Conservation (phyloP, 2,888 invertebrate species). For the Sphaeridia pumilis region DNA sequence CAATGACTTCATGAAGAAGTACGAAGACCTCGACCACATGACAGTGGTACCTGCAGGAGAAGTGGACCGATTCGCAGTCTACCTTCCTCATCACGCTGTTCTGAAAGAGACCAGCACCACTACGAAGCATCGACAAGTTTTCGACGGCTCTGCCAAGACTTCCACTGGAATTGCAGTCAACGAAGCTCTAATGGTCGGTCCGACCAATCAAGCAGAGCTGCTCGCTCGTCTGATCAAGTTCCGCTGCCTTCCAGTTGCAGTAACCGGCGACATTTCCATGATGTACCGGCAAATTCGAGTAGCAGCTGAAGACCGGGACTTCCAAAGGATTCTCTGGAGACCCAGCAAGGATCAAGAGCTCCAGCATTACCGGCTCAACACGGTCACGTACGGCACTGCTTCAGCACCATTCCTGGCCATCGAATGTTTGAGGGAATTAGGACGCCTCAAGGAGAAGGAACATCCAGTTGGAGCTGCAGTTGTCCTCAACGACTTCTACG, state of each 20-base stretch:
- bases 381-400: slow-evolving; percentile 38
- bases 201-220: slow-evolving; percentile 34
- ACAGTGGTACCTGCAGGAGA: slow-evolving; percentile 13
- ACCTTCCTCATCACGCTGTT: slow-evolving; percentile 37
- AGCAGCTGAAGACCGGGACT: slow-evolving; percentile 30
- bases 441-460: slow-evolving; percentile 23
- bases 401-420: slow-evolving; percentile 36
- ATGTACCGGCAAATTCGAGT: slow-evolving; percentile 37
- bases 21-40: slow-evolving; percentile 30
- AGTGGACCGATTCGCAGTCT: slow-evolving; percentile 16
- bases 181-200: slow-evolving; percentile 35
- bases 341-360: slow-evolving; percentile 22
- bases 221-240: slow-evolving; percentile 34
- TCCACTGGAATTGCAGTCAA: slow-evolving; percentile 35
- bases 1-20: slow-evolving; percentile 26
- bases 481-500: slow-evolving; percentile 32
- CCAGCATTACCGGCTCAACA: slow-evolving; percentile 24
- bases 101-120: slow-evolving; percentile 30
- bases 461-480: slow-evolving; percentile 18
- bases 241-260: slow-evolving; percentile 29
- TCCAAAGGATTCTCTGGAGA: slow-evolving; percentile 39
- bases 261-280: slow-evolving; percentile 36
- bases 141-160: slow-evolving; percentile 36
- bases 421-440: slow-evolving; percentile 34
- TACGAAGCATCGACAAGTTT: slow-evolving; percentile 37